Evolutionary conservation across 2,888 invertebrate genomes (phyloP), one percentile per base, ranked within the genome.

Genomic region (Drosophila imparisetae): DNA sequence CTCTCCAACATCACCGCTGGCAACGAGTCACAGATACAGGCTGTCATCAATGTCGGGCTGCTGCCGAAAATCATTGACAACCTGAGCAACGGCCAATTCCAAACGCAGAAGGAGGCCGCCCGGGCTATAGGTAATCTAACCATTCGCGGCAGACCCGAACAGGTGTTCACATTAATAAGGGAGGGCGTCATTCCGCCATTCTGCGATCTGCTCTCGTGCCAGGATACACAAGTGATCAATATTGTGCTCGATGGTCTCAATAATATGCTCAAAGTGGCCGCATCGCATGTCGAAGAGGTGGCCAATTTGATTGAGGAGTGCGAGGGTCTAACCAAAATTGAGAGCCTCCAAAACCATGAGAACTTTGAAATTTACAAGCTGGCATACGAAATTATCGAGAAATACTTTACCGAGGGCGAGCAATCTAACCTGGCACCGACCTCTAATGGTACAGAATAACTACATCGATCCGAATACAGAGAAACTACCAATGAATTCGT

Each of bases 111-210:
- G 93, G 99, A 99, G 94, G 99, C 99, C 0, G 99, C 99, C 0
- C 99, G 99, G 99, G 99, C 99, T 11, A 98, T 99, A 72, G 98
- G 98, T 92, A 99, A 99, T 94, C 95, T 99, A 83, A 99, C 99
- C 86, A 98, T 99, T 92, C 98, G 98, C 86, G 99, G 99, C 42
- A 97, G 96, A 86, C 96, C 96, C 91, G 97, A 98, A 72, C 99
- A 99, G 93, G 97, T 98, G 21, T 95, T 96, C 24, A 95, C 96
- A 80, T 95, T 99, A 89, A 97, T 99, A 83, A 95, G 95, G 86
- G 96, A 97, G 89, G 98, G 98, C 24, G 99, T 99, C 36, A 97
- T 99, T 84, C 96, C 96, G 36, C 99, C 99, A 7, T 98, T 99
- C 95, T 99, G 99, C 94, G 96, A 97, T 91, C 95, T 99, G 83